These are phyloP conservation scores for Hypothenemus hampei DNA, from an alignment of 1,140 invertebrate species.

Conservation along the genomic window DNA sequence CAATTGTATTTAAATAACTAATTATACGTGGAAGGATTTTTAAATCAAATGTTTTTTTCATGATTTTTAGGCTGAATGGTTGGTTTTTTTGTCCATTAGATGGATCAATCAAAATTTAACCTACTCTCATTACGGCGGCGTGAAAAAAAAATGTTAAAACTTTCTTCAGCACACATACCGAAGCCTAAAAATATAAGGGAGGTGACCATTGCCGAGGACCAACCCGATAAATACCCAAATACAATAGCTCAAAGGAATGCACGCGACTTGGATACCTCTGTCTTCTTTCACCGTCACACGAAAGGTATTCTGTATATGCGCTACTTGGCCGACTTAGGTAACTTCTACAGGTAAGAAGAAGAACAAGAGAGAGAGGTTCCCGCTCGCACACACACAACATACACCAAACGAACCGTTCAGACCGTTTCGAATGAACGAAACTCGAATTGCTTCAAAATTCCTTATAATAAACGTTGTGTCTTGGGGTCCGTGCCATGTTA, in stretches of 20 bases:
- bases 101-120: no score
- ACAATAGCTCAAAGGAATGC: conserved; percentile 11
- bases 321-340: conserved; percentile 14
- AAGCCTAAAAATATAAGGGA: conserved; percentile 10
- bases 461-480: conserved; percentile 14
- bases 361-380: conserved; percentile 4
- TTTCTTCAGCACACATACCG: conserved; percentile 16
- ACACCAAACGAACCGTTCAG: conserved; percentile 11
- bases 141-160: conserved; percentile 5
- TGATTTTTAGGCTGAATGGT: no score
- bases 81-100: no score
- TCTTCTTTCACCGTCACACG: conserved; percentile 10
- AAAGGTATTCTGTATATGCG: neutral
- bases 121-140: no score
- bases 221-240: conserved; percentile 4
- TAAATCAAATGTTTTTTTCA: no score
- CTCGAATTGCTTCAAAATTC: conserved; percentile 23
- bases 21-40: no score
- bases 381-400: no score
- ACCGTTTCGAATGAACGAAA: conserved; percentile 12
- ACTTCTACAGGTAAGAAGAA: neutral
- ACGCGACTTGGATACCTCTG: neutral
- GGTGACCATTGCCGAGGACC: neutral
- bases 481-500: conserved; percentile 7
- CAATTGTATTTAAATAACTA: no score